Conservation (phyloP, 2,113 vertebrate species). For the Capricornis sumatraensis region DNA sequence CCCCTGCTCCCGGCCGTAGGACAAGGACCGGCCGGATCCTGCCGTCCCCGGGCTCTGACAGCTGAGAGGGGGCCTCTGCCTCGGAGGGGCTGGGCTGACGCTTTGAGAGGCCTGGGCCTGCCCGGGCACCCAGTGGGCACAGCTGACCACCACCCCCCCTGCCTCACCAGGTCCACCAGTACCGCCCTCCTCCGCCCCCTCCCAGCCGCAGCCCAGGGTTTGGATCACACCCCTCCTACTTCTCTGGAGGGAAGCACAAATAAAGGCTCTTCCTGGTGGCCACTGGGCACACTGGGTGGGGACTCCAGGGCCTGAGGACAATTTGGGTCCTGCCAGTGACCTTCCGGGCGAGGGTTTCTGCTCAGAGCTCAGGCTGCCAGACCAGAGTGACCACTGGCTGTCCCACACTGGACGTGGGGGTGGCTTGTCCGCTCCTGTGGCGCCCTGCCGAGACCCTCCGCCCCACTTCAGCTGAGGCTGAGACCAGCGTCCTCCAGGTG, state of each 20-base stretch:
- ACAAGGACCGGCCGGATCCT: background rate
- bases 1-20: background rate
- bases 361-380: background rate
- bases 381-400: background rate
- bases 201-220: accelerated
- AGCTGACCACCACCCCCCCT: background rate
- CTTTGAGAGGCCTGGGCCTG: too few species aligned
- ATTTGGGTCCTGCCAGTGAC: background rate
- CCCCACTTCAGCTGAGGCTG: background rate
- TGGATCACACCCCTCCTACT: background rate
- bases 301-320: background rate
- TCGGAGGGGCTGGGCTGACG: background rate
- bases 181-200: background rate
- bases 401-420: too few species aligned
- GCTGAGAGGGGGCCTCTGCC: background rate
- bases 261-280: slow-evolving; percentile 37
- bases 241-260: slow-evolving; percentile 20
- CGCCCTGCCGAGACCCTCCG: background rate
- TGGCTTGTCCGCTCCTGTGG: background rate
- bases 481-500: background rate
- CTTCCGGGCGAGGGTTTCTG: background rate
- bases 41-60: background rate
- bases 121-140: background rate
- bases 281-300: background rate
- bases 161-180: background rate